Percentiles rank a stretch among this genome's conserved stretches.
Conservation (phyloP, 2,113 vertebrate genomes). For the Aegotheles bennettii region DNA sequence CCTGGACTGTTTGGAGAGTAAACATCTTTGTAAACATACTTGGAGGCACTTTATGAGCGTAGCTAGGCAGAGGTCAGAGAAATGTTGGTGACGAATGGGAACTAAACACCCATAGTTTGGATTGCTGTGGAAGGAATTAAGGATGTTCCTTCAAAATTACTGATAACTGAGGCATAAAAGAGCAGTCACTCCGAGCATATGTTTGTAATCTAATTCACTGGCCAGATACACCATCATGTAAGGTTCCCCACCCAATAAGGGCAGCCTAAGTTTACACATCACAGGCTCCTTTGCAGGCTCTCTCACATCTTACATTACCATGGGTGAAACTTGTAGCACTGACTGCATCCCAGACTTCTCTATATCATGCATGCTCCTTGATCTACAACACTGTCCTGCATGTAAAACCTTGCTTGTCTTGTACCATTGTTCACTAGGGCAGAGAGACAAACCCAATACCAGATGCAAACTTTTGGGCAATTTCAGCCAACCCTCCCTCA, state of each 20-base stretch:
- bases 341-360: not conserved
- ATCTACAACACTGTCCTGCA: not conserved
- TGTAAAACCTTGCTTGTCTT: not conserved
- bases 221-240: not conserved
- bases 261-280: not conserved
- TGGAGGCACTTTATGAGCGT: not conserved
- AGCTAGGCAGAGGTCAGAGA: conserved; percentile 18
- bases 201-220: not conserved
- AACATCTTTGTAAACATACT: conserved; percentile 34
- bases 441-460: not conserved
- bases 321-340: not conserved
- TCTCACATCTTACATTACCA: not conserved
- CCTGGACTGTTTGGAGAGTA: conserved; percentile 40
- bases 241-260: not conserved
- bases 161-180: not conserved
- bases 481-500: not conserved
- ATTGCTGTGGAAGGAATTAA: not conserved
- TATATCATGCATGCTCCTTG: not conserved
- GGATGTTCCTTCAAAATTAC: not conserved
- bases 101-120: not conserved
- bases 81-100: not conserved
- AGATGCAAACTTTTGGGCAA: not conserved
- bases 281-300: not conserved
- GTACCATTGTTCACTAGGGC: not conserved
- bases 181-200: not conserved